Percentiles rank a stretch among this genome's conserved stretches.
These are phyloP conservation scores for Thelohanellus kitauei DNA, from an alignment of 30 jellyfish, hydroid and myxozoan genomes.

Conservation along the genomic window DNA sequence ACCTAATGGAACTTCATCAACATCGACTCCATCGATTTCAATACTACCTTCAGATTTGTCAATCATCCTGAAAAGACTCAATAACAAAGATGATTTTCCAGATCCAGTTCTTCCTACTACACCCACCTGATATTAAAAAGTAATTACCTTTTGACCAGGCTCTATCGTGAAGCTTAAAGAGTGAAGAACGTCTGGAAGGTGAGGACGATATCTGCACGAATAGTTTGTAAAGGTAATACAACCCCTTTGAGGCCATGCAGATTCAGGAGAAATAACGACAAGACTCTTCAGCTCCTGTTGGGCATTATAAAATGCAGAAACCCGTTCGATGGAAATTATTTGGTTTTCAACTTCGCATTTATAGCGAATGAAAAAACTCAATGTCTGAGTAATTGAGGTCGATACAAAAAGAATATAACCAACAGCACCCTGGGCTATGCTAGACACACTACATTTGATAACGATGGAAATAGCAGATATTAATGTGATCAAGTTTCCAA, in stretches of 20 bases:
- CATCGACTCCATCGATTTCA: slow-evolving; percentile 24
- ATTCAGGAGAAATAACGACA: neutral
- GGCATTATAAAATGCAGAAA: too few relatives aligned
- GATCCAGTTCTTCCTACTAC: slow-evolving; percentile 96
- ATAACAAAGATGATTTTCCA: slow-evolving; percentile 59
- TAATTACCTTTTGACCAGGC: slow-evolving; percentile 35
- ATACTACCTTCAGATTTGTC: slow-evolving; percentile 53
- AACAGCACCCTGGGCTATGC: neutral
- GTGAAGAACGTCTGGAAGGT: slow-evolving; percentile 21
- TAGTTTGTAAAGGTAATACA: slow-evolving; percentile 18
- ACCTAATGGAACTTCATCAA: slow-evolving; percentile 25
- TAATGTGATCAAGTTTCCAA: slow-evolving; percentile 38
- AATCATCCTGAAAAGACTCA: slow-evolving; percentile 39
- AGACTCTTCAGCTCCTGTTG: neutral
- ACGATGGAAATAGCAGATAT: slow-evolving; percentile 49
- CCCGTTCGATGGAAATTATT: slow-evolving; percentile 66
- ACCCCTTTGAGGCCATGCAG: slow-evolving; percentile 52
- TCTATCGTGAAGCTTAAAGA: slow-evolving; percentile 12
- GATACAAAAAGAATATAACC: neutral
- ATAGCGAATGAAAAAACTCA: slow-evolving; percentile 70
- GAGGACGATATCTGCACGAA: slow-evolving; percentile 42
- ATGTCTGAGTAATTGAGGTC: slow-evolving; percentile 30
- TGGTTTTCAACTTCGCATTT: slow-evolving; percentile 84
- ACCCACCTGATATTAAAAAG: slow-evolving; percentile 24
- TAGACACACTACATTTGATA: slow-evolving; percentile 1